Conservation (phyloP, 2,888 invertebrate genomes). For the Phalangium opilio region DNA sequence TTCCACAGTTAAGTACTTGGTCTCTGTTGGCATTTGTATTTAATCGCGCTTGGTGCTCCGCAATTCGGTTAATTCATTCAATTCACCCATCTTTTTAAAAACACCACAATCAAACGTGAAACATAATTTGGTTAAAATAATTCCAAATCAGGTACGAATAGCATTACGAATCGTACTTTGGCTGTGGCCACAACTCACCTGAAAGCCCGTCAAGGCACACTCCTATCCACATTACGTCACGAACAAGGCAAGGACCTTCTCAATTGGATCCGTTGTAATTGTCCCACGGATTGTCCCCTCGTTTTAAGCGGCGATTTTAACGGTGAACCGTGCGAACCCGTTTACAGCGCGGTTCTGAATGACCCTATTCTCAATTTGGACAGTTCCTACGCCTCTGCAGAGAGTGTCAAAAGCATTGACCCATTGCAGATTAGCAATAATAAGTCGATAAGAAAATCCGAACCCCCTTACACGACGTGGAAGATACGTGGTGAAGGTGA, state of each 20-base stretch:
- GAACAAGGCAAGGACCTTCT: conserved; percentile 53
- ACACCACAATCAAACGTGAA: too few species aligned
- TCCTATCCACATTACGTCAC: conserved; percentile 48
- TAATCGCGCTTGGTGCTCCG: too few species aligned
- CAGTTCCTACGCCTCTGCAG: conserved; percentile 29
- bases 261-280: conserved; percentile 29
- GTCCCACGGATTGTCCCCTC: conserved; percentile 35
- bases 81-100: too few species aligned
- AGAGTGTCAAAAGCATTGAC: too few species aligned
- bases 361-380: conserved; percentile 21
- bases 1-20: too few species aligned
- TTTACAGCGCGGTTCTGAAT: conserved; percentile 42
- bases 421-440: conserved; percentile 14
- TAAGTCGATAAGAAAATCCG: conserved; percentile 28
- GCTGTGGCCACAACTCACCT: conserved; percentile 52
- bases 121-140: too few species aligned
- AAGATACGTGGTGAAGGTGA: conserved; percentile 51
- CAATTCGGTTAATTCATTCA: too few species aligned
- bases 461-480: conserved; percentile 60
- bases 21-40: too few species aligned
- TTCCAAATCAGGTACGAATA: too few species aligned
- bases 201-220: conserved; percentile 51
- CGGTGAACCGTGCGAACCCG: conserved; percentile 53
- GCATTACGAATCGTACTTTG: background rate
- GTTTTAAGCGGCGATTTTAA: conserved; percentile 60